These are phyloP conservation scores for Euura lappo DNA, from an alignment of 1,140 invertebrate species.

Conservation along the genomic window DNA sequence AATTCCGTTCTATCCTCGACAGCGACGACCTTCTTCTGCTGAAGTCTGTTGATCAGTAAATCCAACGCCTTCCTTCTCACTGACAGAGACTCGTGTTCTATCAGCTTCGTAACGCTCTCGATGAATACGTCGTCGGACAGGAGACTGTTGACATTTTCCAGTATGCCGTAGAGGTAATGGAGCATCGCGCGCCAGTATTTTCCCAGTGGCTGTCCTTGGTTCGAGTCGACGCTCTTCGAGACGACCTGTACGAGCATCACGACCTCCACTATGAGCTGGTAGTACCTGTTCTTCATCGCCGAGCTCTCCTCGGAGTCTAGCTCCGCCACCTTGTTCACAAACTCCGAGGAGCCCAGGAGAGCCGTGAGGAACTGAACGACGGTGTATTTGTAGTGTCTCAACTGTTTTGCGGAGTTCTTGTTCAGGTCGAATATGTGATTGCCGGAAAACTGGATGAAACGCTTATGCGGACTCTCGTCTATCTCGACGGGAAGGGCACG, in stretches of 20 bases:
- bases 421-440: slow-evolving; percentile 72
- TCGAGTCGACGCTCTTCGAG: slow-evolving; percentile 62
- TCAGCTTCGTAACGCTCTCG: slow-evolving; percentile 72
- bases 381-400: slow-evolving; percentile 83
- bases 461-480: slow-evolving; percentile 56
- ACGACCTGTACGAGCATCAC: slow-evolving; percentile 71
- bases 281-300: slow-evolving; percentile 67
- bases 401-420: slow-evolving; percentile 71
- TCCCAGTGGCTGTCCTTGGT: slow-evolving; percentile 61
- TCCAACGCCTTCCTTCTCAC: slow-evolving; percentile 85
- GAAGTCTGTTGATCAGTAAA: slow-evolving; percentile 80
- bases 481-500: slow-evolving; percentile 70
- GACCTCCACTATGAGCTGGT: slow-evolving; percentile 71
- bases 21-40: slow-evolving; percentile 70
- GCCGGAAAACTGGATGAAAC: slow-evolving; percentile 41
- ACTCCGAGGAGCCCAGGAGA: slow-evolving; percentile 69
- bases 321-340: slow-evolving; percentile 69
- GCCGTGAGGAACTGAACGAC: slow-evolving; percentile 73
- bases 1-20: slow-evolving; percentile 57
- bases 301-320: slow-evolving; percentile 54
- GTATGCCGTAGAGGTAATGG: slow-evolving; percentile 77
- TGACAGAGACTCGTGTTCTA: slow-evolving; percentile 70
- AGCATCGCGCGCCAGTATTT: slow-evolving; percentile 84
- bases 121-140: slow-evolving; percentile 80
- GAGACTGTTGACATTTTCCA: slow-evolving; percentile 79